A percentile compares a stretch with the other conserved stretches of the same genome.
Conservation (phyloP, 1,140 invertebrate species). For the Paraescarpia echinospica region DNA sequence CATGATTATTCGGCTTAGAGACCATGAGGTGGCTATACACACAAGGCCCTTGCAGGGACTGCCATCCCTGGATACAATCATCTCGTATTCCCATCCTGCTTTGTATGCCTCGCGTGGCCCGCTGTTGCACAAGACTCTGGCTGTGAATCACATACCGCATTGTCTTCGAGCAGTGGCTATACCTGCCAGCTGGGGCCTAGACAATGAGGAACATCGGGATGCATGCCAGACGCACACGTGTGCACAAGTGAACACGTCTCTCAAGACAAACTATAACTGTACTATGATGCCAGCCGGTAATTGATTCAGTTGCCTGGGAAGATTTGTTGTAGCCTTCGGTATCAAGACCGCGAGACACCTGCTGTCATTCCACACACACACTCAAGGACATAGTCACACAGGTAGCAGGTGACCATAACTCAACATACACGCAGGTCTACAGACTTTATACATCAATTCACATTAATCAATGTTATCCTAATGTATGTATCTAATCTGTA, state of each 20-base stretch:
- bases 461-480: background rate
- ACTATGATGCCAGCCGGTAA: background rate
- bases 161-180: background rate
- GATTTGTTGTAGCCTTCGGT: background rate
- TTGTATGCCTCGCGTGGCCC: background rate
- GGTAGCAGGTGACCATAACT: background rate
- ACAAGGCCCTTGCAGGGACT: background rate
- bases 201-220: background rate
- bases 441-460: background rate
- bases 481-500: background rate
- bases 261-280: background rate
- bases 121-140: background rate
- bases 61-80: background rate
- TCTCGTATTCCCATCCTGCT: background rate
- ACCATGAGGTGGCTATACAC: background rate
- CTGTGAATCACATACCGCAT: background rate
- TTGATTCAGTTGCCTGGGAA: background rate
- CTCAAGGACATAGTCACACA: background rate
- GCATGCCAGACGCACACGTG: background rate
- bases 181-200: background rate
- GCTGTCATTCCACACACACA: background rate
- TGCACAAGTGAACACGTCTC: background rate
- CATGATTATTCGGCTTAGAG: background rate
- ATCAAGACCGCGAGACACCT: background rate
- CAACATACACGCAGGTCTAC: background rate